These are phyloP conservation scores for Scaptomyza caliginosa DNA, from an alignment of 2,888 invertebrate species.

Conservation along the genomic window DNA sequence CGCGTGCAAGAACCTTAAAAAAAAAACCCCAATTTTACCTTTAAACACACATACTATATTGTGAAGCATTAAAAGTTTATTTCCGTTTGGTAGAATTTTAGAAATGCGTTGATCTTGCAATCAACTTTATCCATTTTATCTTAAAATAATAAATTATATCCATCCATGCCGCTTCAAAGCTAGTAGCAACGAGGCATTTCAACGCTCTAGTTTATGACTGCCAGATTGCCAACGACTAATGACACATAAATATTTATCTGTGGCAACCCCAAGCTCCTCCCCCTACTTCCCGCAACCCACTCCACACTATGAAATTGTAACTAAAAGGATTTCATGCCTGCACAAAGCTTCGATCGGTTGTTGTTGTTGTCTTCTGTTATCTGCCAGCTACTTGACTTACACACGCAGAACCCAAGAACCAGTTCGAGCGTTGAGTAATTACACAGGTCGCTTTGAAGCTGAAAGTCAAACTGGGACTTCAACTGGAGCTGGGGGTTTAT, in stretches of 20 bases:
- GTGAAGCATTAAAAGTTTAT: neutral
- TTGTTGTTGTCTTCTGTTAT: constrained; percentile 51
- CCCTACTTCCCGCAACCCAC: too few relatives aligned
- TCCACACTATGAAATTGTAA: constrained; percentile 39
- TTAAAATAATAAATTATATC: constrained; percentile 39
- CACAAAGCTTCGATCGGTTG: constrained; percentile 62
- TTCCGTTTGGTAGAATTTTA: neutral
- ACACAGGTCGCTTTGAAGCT: constrained; percentile 47
- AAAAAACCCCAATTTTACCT: too few relatives aligned
- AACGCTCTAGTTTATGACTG: constrained; percentile 70
- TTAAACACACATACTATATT: too few relatives aligned
- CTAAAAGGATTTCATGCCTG: constrained; percentile 66
- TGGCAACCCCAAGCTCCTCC: constrained; percentile 4
- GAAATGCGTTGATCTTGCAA: constrained; percentile 1
- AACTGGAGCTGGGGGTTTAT: constrained; percentile 27
- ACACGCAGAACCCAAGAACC: constrained; percentile 66
- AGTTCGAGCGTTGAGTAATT: constrained; percentile 76
- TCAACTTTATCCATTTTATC: constrained; percentile 40
- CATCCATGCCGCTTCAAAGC: neutral
- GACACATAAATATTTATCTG: constrained; percentile 76
- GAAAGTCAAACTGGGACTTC: constrained; percentile 3
- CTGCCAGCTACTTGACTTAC: constrained; percentile 77
- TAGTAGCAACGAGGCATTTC: constrained; percentile 50
- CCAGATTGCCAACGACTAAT: constrained; percentile 61
- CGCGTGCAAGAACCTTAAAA: constrained; percentile 34